Evolutionary conservation across 1,140 invertebrate species (phyloP).

Genomic region (Pristionchus pacificus): DNA sequence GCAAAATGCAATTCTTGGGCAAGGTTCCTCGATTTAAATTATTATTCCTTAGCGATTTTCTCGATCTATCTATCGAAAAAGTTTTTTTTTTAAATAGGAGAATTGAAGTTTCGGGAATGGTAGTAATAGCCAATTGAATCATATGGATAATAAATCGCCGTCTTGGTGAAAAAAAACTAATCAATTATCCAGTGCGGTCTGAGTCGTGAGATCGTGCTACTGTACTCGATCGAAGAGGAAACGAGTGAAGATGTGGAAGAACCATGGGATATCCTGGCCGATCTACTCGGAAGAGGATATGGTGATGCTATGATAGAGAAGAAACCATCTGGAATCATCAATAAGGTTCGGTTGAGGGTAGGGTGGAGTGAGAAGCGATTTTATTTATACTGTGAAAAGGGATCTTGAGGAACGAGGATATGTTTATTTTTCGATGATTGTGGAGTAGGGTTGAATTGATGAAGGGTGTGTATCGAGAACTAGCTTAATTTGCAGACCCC

Average conservation of each 20-base stretch:
- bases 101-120: too few species aligned
- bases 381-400: too few species aligned
- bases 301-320: slow-evolving; percentile 34
- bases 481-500: too few species aligned
- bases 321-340: slow-evolving; percentile 12
- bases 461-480: slow-evolving; percentile 7
- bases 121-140: too few species aligned
- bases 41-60: too few species aligned
- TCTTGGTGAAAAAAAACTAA: slow-evolving; percentile 19
- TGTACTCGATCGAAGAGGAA: slow-evolving; percentile 27
- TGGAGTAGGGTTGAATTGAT: not conserved
- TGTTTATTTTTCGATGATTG: too few species aligned
- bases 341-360: slow-evolving; percentile 10
- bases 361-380: not conserved
- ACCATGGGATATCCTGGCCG: slow-evolving; percentile 35
- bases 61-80: too few species aligned
- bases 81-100: too few species aligned
- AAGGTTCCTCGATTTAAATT: too few species aligned
- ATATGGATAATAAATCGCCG: not conserved
- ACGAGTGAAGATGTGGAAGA: not conserved
- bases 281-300: slow-evolving; percentile 39
- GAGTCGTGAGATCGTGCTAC: slow-evolving; percentile 35
- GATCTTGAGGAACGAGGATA: too few species aligned
- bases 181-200: slow-evolving; percentile 40
- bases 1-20: too few species aligned